A percentile compares a stretch with the other conserved stretches of the same genome.
These are phyloP conservation scores for Otolemur garnettii DNA, from an alignment of 2,113 vertebrate species.

Conservation along the genomic window DNA sequence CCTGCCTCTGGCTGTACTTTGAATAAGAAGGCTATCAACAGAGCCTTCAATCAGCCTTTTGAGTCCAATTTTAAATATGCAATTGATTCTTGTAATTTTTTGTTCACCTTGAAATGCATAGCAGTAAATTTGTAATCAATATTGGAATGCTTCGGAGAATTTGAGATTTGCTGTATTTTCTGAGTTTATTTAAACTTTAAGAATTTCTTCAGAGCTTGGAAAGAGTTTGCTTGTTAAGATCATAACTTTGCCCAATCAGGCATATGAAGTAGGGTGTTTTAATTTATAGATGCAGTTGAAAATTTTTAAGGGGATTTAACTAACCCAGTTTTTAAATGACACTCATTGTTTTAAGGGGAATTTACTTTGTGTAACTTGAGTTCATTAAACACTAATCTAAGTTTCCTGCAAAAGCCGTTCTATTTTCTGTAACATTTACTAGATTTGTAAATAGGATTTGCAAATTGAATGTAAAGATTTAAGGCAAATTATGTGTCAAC, in stretches of 20 bases:
- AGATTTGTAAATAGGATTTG: conserved; percentile 46
- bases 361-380: conserved; percentile 58
- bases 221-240: conserved; percentile 68
- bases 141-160: conserved; percentile 47
- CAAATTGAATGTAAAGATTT: conserved; percentile 52
- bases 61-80: conserved; percentile 42
- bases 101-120: conserved; percentile 40
- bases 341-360: conserved; percentile 59
- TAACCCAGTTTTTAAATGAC: conserved; percentile 48
- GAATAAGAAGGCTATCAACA: neutral
- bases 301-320: conserved; percentile 66
- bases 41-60: conserved; percentile 24
- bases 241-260: conserved; percentile 61
- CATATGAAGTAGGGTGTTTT: conserved; percentile 16
- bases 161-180: conserved; percentile 61
- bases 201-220: conserved; percentile 41
- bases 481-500: conserved; percentile 4
- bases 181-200: conserved; percentile 70
- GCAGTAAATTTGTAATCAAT: conserved; percentile 65
- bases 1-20: neutral
- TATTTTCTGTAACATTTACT: conserved; percentile 67
- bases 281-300: conserved; percentile 56
- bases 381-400: conserved; percentile 71
- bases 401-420: conserved; percentile 18
- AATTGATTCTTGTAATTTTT: conserved; percentile 23